These are phyloP conservation scores for Nesoenas mayeri DNA, from an alignment of 2,113 vertebrate species.

Conservation along the genomic window DNA sequence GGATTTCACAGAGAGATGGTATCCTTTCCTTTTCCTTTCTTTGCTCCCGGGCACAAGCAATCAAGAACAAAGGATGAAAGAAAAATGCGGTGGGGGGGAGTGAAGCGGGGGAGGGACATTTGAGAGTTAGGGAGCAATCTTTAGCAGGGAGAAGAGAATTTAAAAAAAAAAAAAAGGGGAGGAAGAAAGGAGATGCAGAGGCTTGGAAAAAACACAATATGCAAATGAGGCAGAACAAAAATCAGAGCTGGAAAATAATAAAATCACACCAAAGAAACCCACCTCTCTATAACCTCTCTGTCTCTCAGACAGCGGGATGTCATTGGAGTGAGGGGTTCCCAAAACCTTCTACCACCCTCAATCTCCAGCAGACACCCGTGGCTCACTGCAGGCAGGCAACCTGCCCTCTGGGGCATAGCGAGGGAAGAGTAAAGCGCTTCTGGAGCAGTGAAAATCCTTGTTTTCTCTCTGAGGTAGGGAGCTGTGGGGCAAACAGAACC, in stretches of 20 bases:
- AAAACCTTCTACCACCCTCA: background rate
- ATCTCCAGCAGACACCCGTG: background rate
- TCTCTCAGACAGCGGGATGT: background rate
- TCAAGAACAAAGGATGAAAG: constrained; percentile 71
- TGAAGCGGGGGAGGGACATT: constrained; percentile 50
- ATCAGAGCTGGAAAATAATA: constrained; percentile 12
- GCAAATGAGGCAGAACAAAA: constrained; percentile 66
- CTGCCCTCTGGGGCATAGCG: background rate
- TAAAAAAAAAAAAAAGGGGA: background rate
- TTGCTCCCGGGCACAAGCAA: constrained; percentile 68
- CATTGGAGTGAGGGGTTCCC: background rate
- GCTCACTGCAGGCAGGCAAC: background rate
- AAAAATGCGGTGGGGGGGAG: constrained; percentile 22
- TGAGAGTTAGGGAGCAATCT: constrained; percentile 64
- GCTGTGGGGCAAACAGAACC: constrained; percentile 57
- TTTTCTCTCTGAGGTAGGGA: constrained; percentile 26
- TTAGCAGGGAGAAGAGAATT: constrained; percentile 44
- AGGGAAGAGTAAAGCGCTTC: background rate
- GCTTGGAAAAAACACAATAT: constrained; percentile 57
- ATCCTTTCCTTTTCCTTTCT: constrained; percentile 63
- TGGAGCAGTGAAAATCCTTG: constrained; percentile 26
- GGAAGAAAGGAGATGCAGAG: constrained; percentile 55
- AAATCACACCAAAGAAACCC: constrained; percentile 31
- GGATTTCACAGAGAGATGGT: constrained; percentile 61
- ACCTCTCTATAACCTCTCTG: background rate